Evolutionary conservation across 1,140 invertebrate species (phyloP).

Genomic region (Monomorium pharaonis): DNA sequence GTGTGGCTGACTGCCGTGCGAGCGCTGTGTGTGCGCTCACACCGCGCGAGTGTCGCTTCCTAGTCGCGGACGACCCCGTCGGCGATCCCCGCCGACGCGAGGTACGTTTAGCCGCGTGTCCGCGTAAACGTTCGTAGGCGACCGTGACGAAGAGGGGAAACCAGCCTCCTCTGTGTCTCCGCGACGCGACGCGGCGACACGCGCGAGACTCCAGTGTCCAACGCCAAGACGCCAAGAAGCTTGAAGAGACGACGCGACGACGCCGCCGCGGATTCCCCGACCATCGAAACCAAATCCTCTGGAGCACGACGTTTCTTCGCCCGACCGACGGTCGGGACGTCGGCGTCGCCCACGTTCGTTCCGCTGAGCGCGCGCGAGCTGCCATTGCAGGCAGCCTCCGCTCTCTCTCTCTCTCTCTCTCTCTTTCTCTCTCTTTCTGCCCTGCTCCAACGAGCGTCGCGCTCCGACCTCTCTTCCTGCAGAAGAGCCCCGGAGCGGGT

Average conservation of each 20-base stretch:
- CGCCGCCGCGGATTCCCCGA: not conserved
- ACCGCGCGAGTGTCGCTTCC: constrained; percentile 81
- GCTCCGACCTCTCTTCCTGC: not conserved
- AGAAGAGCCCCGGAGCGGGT: not conserved
- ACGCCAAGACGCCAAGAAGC: too few relatives aligned
- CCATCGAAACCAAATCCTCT: not conserved
- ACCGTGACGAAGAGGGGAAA: not conserved
- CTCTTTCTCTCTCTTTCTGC: too few relatives aligned
- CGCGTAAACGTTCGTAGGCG: not conserved
- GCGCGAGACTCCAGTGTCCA: too few relatives aligned
- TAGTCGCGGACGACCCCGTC: constrained; percentile 80
- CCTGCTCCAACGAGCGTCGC: not conserved
- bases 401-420: too few relatives aligned
- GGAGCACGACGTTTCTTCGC: not conserved
- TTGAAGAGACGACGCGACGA: not conserved
- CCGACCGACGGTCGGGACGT: not conserved
- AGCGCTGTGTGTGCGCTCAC: constrained; percentile 48
- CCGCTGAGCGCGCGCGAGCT: not conserved
- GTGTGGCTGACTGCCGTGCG: constrained; percentile 78
- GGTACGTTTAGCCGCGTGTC: not conserved
- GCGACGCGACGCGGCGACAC: not conserved
- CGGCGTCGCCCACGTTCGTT: not conserved
- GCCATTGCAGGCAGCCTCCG: not conserved
- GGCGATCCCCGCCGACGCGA: constrained; percentile 58
- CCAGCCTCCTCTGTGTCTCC: not conserved